Conservation (phyloP, 2,888 invertebrate genomes). For the Lycia hirtaria region DNA sequence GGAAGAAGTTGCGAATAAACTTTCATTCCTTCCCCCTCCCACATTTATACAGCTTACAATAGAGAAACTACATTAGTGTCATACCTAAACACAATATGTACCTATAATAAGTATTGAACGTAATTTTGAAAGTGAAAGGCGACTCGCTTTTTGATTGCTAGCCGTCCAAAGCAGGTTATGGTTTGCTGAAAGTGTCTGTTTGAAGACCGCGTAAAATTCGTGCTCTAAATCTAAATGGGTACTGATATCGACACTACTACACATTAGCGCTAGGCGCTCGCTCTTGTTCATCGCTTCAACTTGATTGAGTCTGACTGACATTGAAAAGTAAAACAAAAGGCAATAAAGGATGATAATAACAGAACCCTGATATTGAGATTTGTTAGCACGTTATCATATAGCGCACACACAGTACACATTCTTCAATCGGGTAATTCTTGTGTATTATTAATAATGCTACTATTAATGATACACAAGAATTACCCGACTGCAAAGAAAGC, state of each 20-base stretch:
- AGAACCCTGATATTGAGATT: neutral
- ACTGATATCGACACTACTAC: neutral
- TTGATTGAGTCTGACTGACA: neutral
- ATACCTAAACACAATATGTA: neutral
- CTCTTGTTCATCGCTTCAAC: neutral
- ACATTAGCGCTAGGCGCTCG: neutral
- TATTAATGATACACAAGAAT: no score
- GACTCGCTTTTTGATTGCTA: neutral
- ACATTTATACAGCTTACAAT: no score
- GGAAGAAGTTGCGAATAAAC: no score
- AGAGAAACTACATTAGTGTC: no score
- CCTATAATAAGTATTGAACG: neutral
- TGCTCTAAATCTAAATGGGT: slow-evolving; percentile 7
- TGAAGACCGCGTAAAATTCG: slow-evolving; percentile 2
- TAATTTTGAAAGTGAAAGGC: neutral
- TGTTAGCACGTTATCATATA: no score
- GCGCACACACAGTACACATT: no score
- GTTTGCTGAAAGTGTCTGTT: slow-evolving; percentile 2
- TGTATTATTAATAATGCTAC: no score
- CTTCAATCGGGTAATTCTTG: no score
- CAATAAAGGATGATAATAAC: neutral
- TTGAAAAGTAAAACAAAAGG: slow-evolving; percentile 3
- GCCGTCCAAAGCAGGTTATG: slow-evolving; percentile 1
- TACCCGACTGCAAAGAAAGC: no score
- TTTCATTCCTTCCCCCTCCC: no score